A percentile compares a stretch with the other conserved stretches of the same genome.
These are phyloP conservation scores for Anniella stebbinsi DNA, from an alignment of 2,797 vertebrate genomes.

Conservation along the genomic window DNA sequence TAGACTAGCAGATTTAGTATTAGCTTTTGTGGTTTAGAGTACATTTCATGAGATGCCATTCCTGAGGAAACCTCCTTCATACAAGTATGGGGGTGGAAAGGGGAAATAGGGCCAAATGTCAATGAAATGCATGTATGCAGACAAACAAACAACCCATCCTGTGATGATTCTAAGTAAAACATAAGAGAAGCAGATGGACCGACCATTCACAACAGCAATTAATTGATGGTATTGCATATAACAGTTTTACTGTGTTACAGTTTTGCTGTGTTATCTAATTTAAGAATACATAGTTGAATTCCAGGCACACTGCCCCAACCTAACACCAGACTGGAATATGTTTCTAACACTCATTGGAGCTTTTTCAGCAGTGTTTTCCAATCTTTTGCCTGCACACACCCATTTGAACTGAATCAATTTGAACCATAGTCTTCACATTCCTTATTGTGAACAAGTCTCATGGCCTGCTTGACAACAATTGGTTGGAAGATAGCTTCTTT, in stretches of 20 bases:
- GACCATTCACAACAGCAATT: neutral
- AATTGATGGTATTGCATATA: neutral
- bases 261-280: neutral
- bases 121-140: neutral
- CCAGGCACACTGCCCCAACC: neutral
- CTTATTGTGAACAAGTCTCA: neutral
- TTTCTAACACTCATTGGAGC: neutral
- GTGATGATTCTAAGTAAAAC: neutral
- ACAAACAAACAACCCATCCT: neutral
- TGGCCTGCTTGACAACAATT: neutral
- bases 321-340: neutral
- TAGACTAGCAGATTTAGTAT: neutral
- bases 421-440: neutral
- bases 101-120: neutral
- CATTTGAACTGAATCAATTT: neutral
- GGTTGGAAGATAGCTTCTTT: conserved; percentile 8
- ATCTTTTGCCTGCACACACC: neutral
- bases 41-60: neutral
- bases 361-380: neutral
- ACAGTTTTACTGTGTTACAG: neutral
- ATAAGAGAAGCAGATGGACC: neutral
- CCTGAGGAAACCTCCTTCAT: no score
- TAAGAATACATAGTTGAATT: neutral
- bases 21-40: neutral
- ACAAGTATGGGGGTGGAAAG: neutral